A percentile compares a stretch with the other conserved stretches of the same genome.
phyloP scores from a whole-genome alignment of 2,113 vertebrate species.

The mouse (Mus musculus) region GRCm39 chr7:48561001-48561500 shows the following conservation, averaged over 20 bases:
- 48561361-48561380: neutral
- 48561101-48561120: neutral
- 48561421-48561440: neutral
- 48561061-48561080: neutral
- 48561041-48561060: neutral
- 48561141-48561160: neutral
- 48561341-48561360: neutral
- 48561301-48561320: neutral
- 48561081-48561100: neutral
- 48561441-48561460: neutral
- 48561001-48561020: neutral
- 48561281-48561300: neutral
- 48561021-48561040: neutral
- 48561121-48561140: neutral
- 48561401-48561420: neutral
- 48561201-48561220: neutral
- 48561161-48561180: neutral
- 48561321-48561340: neutral
- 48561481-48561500: neutral
- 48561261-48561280: neutral
- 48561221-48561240: neutral
- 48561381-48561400: neutral
- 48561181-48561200: neutral
- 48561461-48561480: neutral
- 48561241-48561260: neutral